phyloP scores from a whole-genome alignment of 2,888 invertebrate species.

The Drosophila sordidula region DNA sequence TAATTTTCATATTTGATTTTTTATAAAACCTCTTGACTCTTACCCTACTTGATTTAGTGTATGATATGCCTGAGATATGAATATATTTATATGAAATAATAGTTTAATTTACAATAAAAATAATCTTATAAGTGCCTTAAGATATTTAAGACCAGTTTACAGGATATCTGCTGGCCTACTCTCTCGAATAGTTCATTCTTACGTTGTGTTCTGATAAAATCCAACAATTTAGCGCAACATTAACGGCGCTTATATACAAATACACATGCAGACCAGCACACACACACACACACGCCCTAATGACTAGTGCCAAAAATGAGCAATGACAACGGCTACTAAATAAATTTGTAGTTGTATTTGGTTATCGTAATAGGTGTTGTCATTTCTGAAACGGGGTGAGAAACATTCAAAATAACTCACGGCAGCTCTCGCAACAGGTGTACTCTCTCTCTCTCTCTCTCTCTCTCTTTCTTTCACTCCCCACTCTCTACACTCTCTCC shows the following conservation, averaged over 20 bases:
- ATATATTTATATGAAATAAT: no score
- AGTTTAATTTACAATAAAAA: no score
- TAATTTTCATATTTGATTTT: no score
- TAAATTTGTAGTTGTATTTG: constrained; percentile 31
- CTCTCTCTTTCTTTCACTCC: neutral
- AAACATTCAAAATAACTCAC: constrained; percentile 18
- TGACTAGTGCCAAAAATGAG: constrained; percentile 53
- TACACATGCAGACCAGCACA: constrained; percentile 24
- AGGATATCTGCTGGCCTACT: constrained; percentile 5
- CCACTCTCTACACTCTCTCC: neutral
- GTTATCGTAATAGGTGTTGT: constrained; percentile 47
- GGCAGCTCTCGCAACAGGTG: constrained; percentile 4
- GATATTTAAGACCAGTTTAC: neutral
- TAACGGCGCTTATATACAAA: constrained; percentile 61
- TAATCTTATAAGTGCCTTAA: no score
- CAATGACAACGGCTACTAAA: constrained; percentile 49
- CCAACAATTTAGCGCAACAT: constrained; percentile 65
- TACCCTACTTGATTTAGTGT: no score
- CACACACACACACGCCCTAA: constrained; percentile 24
- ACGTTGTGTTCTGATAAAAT: constrained; percentile 59
- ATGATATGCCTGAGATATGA: no score
- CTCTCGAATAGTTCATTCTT: neutral
- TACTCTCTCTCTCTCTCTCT: neutral
- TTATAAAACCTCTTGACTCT: no score
- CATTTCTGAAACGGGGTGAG: constrained; percentile 11